A percentile compares a stretch with the other conserved stretches of the same genome.
phyloP scores from a whole-genome alignment of 2,797 vertebrate genomes.

The Rhyacichthys aspro region DNA sequence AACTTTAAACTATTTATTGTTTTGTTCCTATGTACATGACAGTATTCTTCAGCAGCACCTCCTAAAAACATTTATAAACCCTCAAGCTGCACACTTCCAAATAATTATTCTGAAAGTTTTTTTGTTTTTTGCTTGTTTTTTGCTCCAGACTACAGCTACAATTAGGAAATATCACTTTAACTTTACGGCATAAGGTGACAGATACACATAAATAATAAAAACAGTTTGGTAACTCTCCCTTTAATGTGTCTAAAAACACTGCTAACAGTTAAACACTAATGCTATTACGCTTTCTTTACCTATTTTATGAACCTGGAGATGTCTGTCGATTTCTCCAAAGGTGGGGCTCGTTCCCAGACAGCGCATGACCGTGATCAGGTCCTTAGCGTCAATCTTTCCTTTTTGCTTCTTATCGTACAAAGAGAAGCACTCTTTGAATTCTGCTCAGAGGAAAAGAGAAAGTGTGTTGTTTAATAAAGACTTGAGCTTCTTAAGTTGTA shows the following conservation, averaged over 20 bases:
- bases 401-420: slow-evolving; percentile 93
- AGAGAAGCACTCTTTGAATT: slow-evolving; percentile 97
- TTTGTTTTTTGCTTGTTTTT: too few species aligned
- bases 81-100: too few species aligned
- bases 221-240: neutral
- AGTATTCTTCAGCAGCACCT: too few species aligned
- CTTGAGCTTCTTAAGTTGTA: too few species aligned
- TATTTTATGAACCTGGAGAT: slow-evolving; percentile 88
- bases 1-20: too few species aligned
- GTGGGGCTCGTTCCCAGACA: slow-evolving; percentile 92
- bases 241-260: neutral
- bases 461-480: too few species aligned
- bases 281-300: slow-evolving; percentile 70
- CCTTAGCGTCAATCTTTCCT: slow-evolving; percentile 87
- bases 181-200: slow-evolving; percentile 1
- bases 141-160: too few species aligned
- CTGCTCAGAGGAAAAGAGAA: slow-evolving; percentile 64
- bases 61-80: too few species aligned
- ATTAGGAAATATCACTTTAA: neutral
- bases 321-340: slow-evolving; percentile 82
- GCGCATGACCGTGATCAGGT: slow-evolving; percentile 92
- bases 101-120: too few species aligned
- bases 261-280: too few species aligned
- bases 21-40: too few species aligned
- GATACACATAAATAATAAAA: neutral